A percentile compares a stretch with the other conserved stretches of the same genome.
Conservation (phyloP, 2,888 invertebrate species). For the Polyommatus iphigenia region DNA sequence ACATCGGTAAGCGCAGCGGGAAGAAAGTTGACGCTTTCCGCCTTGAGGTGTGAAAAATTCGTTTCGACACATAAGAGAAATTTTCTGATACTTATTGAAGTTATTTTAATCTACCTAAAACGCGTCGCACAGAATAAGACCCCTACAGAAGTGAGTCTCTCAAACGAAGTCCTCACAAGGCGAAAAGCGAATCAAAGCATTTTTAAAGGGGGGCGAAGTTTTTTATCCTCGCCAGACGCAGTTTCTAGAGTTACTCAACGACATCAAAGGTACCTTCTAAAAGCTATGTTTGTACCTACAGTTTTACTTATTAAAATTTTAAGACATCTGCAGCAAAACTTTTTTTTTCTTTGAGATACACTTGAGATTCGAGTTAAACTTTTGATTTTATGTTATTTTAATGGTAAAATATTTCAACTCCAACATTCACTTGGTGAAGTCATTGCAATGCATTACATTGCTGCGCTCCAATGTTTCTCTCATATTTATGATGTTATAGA, state of each 20-base stretch:
- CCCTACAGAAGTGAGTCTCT: neutral
- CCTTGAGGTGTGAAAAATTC: too few species aligned
- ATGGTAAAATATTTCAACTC: too few species aligned
- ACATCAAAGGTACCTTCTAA: neutral
- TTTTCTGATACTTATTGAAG: neutral
- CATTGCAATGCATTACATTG: too few species aligned
- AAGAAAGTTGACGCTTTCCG: too few species aligned
- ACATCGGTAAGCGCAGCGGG: too few species aligned
- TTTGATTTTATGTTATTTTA: too few species aligned
- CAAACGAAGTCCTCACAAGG: conserved; percentile 10
- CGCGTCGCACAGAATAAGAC: neutral
- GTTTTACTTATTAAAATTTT: neutral
- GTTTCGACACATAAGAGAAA: too few species aligned
- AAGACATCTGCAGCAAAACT: neutral
- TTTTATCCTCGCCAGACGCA: conserved; percentile 8
- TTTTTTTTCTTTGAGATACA: too few species aligned
- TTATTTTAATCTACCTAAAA: neutral
- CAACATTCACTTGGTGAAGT: too few species aligned
- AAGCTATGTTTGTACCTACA: neutral
- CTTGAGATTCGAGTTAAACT: too few species aligned
- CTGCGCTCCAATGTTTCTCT: too few species aligned
- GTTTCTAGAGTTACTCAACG: conserved; percentile 3
- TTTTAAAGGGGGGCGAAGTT: neutral
- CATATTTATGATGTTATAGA: too few species aligned
- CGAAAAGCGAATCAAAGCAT: conserved; percentile 21